Conservation (phyloP, 2,113 vertebrate species). For the Gymnocephalus cernua region DNA sequence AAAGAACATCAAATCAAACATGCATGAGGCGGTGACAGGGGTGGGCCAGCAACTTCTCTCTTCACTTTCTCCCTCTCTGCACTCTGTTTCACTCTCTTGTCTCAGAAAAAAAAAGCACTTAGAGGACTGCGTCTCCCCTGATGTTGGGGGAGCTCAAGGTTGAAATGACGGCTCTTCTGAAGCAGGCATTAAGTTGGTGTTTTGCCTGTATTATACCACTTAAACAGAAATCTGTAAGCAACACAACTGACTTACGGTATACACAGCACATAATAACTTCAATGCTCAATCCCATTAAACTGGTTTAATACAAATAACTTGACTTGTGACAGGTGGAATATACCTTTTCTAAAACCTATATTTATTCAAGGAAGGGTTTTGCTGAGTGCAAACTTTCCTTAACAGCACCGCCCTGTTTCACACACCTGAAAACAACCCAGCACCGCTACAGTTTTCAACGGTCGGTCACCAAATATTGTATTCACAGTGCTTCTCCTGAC, state of each 20-base stretch:
- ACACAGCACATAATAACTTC: neutral
- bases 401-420: slow-evolving; percentile 1
- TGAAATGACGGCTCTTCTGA: slow-evolving; percentile 35
- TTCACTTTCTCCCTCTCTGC: slow-evolving; percentile 38
- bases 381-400: slow-evolving; percentile 4
- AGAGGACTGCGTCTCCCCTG: slow-evolving; percentile 32
- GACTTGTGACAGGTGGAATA: neutral
- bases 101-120: slow-evolving; percentile 55
- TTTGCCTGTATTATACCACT: slow-evolving; percentile 31
- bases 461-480: slow-evolving; percentile 17
- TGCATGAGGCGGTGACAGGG: slow-evolving; percentile 79
- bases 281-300: neutral
- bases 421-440: slow-evolving; percentile 1
- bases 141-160: slow-evolving; percentile 54
- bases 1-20: slow-evolving; percentile 85
- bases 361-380: slow-evolving; percentile 38
- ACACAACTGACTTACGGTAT: slow-evolving; percentile 20
- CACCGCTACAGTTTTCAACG: neutral
- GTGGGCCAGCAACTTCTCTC: slow-evolving; percentile 68
- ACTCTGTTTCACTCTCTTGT: slow-evolving; percentile 48
- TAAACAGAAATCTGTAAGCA: slow-evolving; percentile 26
- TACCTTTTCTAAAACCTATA: slow-evolving; percentile 1
- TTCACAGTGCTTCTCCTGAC: slow-evolving; percentile 33
- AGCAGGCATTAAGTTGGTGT: slow-evolving; percentile 45
- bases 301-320: neutral